Evolutionary conservation across 2,888 invertebrate species (phyloP), one percentile per base, ranked within the genome.

Genomic region (Mallateleia sp.): DNA sequence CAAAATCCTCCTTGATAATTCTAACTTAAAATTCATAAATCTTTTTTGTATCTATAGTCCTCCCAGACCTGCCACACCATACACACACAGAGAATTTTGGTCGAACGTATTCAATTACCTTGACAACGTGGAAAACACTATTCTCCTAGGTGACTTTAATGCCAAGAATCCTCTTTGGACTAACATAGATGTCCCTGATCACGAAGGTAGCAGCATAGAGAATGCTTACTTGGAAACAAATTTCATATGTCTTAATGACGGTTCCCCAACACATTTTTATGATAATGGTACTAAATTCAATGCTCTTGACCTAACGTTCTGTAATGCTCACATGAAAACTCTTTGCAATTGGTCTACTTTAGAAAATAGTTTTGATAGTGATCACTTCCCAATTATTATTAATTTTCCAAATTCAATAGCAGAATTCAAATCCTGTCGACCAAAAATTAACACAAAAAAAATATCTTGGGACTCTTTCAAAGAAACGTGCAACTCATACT

Each of bases 111-210:
- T 66, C 22, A n/a, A 11, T 7, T 47, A 66, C 11, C 8, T 66
- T 2, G 45, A 28, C 8, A 66, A 66, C 6, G n/a, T 47, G 1
- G 28, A 15, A 18, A 50, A 56, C 18, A 1, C 2, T 32, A 15
- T 71, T 52, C 24, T 71, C 34, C 1, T 56, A 15, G 71, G 71
- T 9, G 71, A 71, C n/a, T 71, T 71, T 22, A 71, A 71, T 25
- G 56, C 56, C 22, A 71, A 71, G n/a, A 71, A 25, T 32, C 45
- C 72, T 11, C 1, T 58, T 7, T 72, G 72, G 72, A 38, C 50
- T 15, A n/a, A 18, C 20, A 1, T 0, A 11, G 8, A 32, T 15
- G 18, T 52, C 8, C 0, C 14, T 25, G 22, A 67, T 14, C 9
- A 14, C 2, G 52, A 67, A 34, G 67, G 67, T 22, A 32, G 22